These are phyloP conservation scores for Xyrichtys novacula DNA, from an alignment of 2,797 vertebrate genomes.

Conservation along the genomic window DNA sequence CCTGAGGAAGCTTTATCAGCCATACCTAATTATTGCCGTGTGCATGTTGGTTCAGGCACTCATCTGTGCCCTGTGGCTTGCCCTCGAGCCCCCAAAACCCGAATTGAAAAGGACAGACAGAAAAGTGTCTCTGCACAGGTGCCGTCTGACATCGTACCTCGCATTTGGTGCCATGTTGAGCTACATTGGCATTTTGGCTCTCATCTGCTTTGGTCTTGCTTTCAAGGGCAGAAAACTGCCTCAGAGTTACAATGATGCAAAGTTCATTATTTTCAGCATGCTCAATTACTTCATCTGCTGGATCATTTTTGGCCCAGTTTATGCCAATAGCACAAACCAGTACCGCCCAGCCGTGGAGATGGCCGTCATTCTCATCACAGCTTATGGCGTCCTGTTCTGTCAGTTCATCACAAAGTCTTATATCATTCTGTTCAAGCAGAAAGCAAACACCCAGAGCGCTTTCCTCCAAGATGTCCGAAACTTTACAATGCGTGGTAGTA, in stretches of 20 bases:
- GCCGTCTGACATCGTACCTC: neutral
- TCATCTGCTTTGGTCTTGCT: slow-evolving; percentile 37
- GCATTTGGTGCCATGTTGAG: slow-evolving; percentile 32
- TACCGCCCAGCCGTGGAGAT: slow-evolving; percentile 42
- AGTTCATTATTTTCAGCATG: slow-evolving; percentile 54
- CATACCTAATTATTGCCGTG: slow-evolving; percentile 33
- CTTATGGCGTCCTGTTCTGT: slow-evolving; percentile 44
- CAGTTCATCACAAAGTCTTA: slow-evolving; percentile 48
- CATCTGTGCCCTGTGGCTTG: slow-evolving; percentile 21
- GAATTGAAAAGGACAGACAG: fast-evolving
- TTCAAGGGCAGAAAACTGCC: slow-evolving; percentile 52
- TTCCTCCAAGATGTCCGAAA: slow-evolving; percentile 23
- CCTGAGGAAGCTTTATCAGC: slow-evolving; percentile 41
- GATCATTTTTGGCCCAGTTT: slow-evolving; percentile 40
- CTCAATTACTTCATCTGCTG: slow-evolving; percentile 47
- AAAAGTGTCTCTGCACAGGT: neutral
- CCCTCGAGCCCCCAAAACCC: neutral
- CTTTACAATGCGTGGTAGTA: slow-evolving; percentile 3
- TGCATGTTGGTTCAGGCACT: slow-evolving; percentile 32
- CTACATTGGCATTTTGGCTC: slow-evolving; percentile 28
- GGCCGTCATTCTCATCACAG: slow-evolving; percentile 37
- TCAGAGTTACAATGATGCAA: slow-evolving; percentile 42
- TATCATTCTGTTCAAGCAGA: slow-evolving; percentile 36
- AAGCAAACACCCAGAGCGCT: slow-evolving; percentile 7
- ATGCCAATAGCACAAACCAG: neutral